Evolutionary conservation across 2,797 vertebrate genomes (phyloP), one percentile per base, ranked within the genome.

Genomic region (Nannoperca australis): DNA sequence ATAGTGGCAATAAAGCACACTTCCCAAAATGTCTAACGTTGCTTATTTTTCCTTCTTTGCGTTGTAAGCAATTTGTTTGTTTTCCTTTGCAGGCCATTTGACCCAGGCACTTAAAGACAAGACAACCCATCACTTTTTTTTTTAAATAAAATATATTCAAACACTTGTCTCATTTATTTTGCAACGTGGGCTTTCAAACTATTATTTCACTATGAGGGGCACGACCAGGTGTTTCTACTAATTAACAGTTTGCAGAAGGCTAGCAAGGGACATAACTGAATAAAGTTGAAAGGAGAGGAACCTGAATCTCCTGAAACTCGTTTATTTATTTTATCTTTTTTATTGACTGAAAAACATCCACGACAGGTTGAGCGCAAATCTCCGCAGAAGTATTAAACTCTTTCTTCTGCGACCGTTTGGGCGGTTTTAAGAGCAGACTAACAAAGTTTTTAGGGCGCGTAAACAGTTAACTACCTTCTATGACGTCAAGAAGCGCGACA

Each of bases 401-500:
- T 34, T 15, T 24, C 0, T n/a, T 22, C 22, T 0, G 22, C 2
- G 2, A 14, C 9, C 1, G 7, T 6, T 34, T 34, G 34, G 34
- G 7, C 0, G 34, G 34, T 42, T 30, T 30, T 7, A 2, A 4
- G 10, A 5, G 7, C 2, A 12, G 3, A 6, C 14, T 5, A 0
- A 1, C 0, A 18, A 27, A 7, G 7, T 34, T 34, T 34, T 34
- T 1, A 34, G 5, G 32, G 32, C 1, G 6, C 5, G 32, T 34
- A 0, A 34, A 34, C 32, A 5, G 32, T 34, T 34, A 34, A 34
- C 32, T 34, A 34, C 7, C 32, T 6, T 5, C 32, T 34, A 15
- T 93, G 84, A 93, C 93, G 93, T 90, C 66, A 65, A 1, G 2
- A n/a, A 30, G 22, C 36, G 87, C 85, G 74, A 78, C 80, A 62